Percentiles rank a stretch among this genome's conserved stretches.
Conservation (phyloP, 1,140 invertebrate genomes). For the Cryptotermes secundus region DNA sequence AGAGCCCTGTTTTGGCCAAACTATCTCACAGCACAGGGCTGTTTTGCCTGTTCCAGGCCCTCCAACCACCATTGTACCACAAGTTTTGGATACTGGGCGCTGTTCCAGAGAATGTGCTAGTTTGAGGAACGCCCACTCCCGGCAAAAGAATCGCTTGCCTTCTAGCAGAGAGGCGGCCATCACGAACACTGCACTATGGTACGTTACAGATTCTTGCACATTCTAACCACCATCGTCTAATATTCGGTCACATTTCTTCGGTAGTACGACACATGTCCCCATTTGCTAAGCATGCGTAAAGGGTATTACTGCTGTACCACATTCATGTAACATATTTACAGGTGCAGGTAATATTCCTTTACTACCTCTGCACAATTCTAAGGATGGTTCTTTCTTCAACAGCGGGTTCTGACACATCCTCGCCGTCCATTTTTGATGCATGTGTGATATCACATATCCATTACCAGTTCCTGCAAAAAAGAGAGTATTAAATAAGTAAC, state of each 20-base stretch:
- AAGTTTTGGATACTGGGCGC: slow-evolving; percentile 70
- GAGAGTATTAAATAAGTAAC: too few species aligned
- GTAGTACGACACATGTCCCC: background rate
- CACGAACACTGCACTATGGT: background rate
- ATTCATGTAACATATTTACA: too few species aligned
- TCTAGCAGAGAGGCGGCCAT: slow-evolving; percentile 45
- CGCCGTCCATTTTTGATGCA: slow-evolving; percentile 10
- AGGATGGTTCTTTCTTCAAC: background rate
- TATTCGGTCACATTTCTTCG: background rate
- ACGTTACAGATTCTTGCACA: background rate
- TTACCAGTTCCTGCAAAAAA: background rate
- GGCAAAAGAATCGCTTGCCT: slow-evolving; percentile 70
- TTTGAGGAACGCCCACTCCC: slow-evolving; percentile 95
- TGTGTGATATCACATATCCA: background rate
- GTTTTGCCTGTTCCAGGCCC: slow-evolving; percentile 81
- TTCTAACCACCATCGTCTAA: background rate
- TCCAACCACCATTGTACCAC: slow-evolving; percentile 81
- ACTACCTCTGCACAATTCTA: background rate
- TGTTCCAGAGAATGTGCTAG: slow-evolving; percentile 88
- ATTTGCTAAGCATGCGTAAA: background rate
- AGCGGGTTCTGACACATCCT: slow-evolving; percentile 20
- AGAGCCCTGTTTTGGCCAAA: slow-evolving; percentile 62
- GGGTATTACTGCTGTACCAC: background rate
- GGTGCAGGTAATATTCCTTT: background rate
- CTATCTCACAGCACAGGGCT: slow-evolving; percentile 80